Evolutionary conservation across 2,797 vertebrate species (phyloP), one percentile per base, ranked within the genome.

Genomic region (Catostomus latipinnis): DNA sequence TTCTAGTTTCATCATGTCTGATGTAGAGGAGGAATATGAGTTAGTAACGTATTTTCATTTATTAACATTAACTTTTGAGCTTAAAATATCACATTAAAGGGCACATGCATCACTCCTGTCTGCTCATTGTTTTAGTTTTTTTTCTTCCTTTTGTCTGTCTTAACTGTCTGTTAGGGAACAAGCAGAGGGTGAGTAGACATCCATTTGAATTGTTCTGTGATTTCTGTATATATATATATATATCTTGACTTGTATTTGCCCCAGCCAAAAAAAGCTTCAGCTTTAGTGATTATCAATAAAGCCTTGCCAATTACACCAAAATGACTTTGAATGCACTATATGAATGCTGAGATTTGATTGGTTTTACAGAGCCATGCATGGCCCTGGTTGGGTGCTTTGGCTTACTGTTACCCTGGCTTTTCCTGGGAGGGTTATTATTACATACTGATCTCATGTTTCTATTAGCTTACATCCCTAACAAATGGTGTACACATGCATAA

Each of bases 1-100:
- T 82, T 5, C 12, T 62, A 77, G 67, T 43, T 34, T 34, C 72
- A 80, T 58, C 78, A 89, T 89, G 88, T 89, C 87, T 80, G 88
- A 89, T 65, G 82, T 81, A 79, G 88, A 88, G 71, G 87, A 89
- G 62, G 87, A 87, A 56, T 89, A 88, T 74, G 87, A 88, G 88
- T 89, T 68, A 87, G 88, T 87, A 81, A 48, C 13, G 1, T 4
- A 65, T 13, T 54, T 58, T n/a, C 13, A 60, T 67, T 14, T 13
- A 1, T 53, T 71, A 22, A 2, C 34, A 34, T 34, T 34, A 34
- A 34, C 34, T 57, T 12, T 57, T 58, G 2, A 8, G 11, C 22
- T 22, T 34, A n/a, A 34, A 13, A 16, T 43, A 48, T 57, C 22
- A 16, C 8, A n/a, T 49, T 60, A 34, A 22, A 46, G 34, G 10